Percentiles rank a stretch among this genome's conserved stretches.
Evolutionary conservation across 2,797 vertebrate species (phyloP).

Genomic region (Poeciliopsis gracilis): DNA sequence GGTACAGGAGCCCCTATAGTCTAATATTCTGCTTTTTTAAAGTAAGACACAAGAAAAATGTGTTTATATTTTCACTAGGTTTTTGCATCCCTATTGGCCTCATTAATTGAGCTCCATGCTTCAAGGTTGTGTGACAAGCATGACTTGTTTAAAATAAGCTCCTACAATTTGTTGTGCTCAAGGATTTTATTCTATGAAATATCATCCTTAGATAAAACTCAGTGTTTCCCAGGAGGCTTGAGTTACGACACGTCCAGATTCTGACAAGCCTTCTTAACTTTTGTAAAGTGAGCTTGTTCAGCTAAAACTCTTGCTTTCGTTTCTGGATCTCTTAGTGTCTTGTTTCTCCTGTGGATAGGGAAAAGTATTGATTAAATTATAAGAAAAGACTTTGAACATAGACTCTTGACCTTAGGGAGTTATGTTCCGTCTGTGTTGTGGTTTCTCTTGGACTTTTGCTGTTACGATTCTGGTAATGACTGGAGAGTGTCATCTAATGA

Average conservation of each 20-base stretch:
- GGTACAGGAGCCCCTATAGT: neutral
- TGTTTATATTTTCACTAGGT: slow-evolving; percentile 4
- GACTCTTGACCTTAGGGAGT: slow-evolving; percentile 47
- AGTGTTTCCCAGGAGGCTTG: slow-evolving; percentile 75
- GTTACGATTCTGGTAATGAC: slow-evolving; percentile 14
- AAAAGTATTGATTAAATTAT: slow-evolving; percentile 61
- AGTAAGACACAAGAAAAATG: slow-evolving; percentile 10
- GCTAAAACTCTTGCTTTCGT: slow-evolving; percentile 61
- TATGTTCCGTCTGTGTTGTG: slow-evolving; percentile 46
- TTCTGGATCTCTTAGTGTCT: slow-evolving; percentile 46
- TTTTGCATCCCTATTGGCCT: slow-evolving; percentile 50
- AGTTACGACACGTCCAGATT: slow-evolving; percentile 71
- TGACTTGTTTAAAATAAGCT: slow-evolving; percentile 50
- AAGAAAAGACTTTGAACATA: slow-evolving; percentile 66
- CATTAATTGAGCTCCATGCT: slow-evolving; percentile 63
- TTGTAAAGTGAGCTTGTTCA: slow-evolving; percentile 71
- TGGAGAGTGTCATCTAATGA: slow-evolving; percentile 34
- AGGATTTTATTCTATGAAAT: slow-evolving; percentile 68
- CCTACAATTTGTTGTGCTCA: slow-evolving; percentile 43
- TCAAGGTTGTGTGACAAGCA: slow-evolving; percentile 51
- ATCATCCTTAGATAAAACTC: slow-evolving; percentile 70
- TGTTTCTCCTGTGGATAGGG: slow-evolving; percentile 41
- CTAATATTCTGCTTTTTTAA: slow-evolving; percentile 3
- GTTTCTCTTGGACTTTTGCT: slow-evolving; percentile 35
- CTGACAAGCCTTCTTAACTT: slow-evolving; percentile 73